Conservation (phyloP, 2,888 invertebrate species). For the Mythimna loreyi region DNA sequence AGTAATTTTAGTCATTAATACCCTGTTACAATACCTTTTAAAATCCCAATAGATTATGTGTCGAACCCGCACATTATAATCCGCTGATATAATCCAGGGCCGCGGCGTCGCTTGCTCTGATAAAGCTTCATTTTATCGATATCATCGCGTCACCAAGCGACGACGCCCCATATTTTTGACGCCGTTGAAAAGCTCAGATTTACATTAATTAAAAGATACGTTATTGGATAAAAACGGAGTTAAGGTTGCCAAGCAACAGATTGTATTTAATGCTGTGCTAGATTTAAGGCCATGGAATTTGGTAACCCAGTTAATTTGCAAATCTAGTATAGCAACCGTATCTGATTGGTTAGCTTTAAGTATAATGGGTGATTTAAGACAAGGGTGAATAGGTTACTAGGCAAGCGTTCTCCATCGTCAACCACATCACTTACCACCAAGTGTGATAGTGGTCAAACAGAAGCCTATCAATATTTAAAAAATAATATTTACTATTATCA, state of each 20-base stretch:
- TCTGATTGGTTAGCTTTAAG: not conserved
- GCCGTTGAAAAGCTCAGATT: constrained; percentile 22
- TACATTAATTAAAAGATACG: constrained; percentile 33
- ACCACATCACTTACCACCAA: too few relatives aligned
- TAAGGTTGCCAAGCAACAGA: not conserved
- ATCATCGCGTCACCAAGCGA: constrained; percentile 31
- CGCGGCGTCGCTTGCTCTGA: constrained; percentile 6
- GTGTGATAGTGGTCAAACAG: too few relatives aligned
- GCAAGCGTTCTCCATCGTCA: too few relatives aligned
- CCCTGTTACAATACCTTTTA: not conserved
- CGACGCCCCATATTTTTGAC: constrained; percentile 21
- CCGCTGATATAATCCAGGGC: constrained; percentile 13
- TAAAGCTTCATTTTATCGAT: constrained; percentile 45
- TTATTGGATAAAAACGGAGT: not conserved
- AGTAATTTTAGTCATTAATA: not conserved
- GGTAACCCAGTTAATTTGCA: not conserved
- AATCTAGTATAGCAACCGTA: not conserved
- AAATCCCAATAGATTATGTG: constrained; percentile 3
- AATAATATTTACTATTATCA: too few relatives aligned
- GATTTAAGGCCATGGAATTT: not conserved
- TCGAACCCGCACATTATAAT: constrained; percentile 17
- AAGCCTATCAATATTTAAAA: too few relatives aligned
- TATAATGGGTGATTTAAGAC: not conserved
- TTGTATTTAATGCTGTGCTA: not conserved
- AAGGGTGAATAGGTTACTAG: too few relatives aligned